Conservation (phyloP, 2,888 invertebrate species). For the Melanotus villosus region DNA sequence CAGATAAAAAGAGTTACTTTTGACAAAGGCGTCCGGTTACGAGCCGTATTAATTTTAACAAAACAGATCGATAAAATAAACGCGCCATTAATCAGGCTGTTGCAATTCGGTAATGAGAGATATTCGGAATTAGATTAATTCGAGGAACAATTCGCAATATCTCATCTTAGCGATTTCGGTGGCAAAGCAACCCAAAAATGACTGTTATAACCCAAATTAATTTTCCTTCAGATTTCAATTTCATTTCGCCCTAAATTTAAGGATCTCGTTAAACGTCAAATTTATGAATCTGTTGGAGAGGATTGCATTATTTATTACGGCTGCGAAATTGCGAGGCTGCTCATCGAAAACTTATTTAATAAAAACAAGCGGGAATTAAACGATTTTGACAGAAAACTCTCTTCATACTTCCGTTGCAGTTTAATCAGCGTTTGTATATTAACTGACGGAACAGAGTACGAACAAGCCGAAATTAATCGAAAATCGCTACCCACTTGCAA, state of each 20-base stretch:
- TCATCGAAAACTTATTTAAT: slow-evolving; percentile 37
- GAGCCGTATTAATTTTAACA: slow-evolving; percentile 20
- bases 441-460: slow-evolving; percentile 27
- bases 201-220: slow-evolving; percentile 32
- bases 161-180: slow-evolving; percentile 11
- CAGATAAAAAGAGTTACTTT: slow-evolving; percentile 20
- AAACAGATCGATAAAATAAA: not conserved
- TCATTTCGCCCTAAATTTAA: slow-evolving; percentile 32
- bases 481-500: slow-evolving; percentile 8
- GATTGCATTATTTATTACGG: slow-evolving; percentile 34
- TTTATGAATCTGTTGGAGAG: slow-evolving; percentile 23
- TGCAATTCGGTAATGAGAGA: slow-evolving; percentile 27
- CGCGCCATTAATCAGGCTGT: slow-evolving; percentile 8
- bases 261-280: slow-evolving; percentile 35
- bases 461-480: slow-evolving; percentile 7
- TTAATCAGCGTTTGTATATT: slow-evolving; percentile 25
- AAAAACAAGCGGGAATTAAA: slow-evolving; percentile 30
- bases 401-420: slow-evolving; percentile 6
- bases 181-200: slow-evolving; percentile 25
- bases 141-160: slow-evolving; percentile 21
- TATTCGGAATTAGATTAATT: slow-evolving; percentile 27
- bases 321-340: slow-evolving; percentile 6
- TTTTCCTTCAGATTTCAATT: slow-evolving; percentile 39
- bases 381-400: slow-evolving; percentile 11
- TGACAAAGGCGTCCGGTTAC: not conserved